Evolutionary conservation across 1,140 invertebrate species (phyloP).

Genomic region (Ruditapes philippinarum): DNA sequence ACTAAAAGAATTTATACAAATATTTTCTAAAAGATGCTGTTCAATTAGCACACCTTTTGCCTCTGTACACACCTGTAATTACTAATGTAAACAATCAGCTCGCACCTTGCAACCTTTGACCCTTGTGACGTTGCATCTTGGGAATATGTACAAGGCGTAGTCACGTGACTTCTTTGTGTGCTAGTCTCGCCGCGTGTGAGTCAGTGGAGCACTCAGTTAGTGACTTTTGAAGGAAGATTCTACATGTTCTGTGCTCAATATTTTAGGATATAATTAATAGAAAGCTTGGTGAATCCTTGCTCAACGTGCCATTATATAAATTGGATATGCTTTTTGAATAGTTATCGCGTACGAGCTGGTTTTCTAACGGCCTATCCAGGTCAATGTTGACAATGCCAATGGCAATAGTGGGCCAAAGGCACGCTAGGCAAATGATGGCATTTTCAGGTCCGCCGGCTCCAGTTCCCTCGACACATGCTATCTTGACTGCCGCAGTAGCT

Average conservation of each 20-base stretch:
- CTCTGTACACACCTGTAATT: slow-evolving; percentile 57
- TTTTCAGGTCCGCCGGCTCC: slow-evolving; percentile 83
- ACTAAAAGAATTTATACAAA: too few relatives aligned
- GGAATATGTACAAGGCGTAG: slow-evolving; percentile 81
- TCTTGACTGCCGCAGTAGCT: slow-evolving; percentile 83
- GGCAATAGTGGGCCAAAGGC: slow-evolving; percentile 87
- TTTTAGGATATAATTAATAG: slow-evolving; percentile 43
- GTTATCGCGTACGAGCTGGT: slow-evolving; percentile 70
- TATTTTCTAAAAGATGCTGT: too few relatives aligned
- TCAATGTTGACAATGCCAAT: slow-evolving; percentile 81
- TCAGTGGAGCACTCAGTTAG: slow-evolving; percentile 77
- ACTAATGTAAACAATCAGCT: slow-evolving; percentile 63
- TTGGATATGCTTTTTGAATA: slow-evolving; percentile 72
- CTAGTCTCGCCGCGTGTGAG: slow-evolving; percentile 85
- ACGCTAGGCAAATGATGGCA: slow-evolving; percentile 86
- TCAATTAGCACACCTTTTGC: background rate
- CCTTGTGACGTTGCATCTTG: slow-evolving; percentile 77
- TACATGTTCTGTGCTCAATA: slow-evolving; percentile 68
- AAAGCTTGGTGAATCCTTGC: slow-evolving; percentile 69
- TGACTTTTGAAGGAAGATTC: slow-evolving; percentile 70
- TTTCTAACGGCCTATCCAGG: slow-evolving; percentile 74
- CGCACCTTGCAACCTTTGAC: slow-evolving; percentile 71
- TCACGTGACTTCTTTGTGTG: slow-evolving; percentile 87
- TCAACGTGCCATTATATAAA: slow-evolving; percentile 69
- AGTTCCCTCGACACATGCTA: slow-evolving; percentile 82